Conservation (phyloP, 2,888 invertebrate genomes). For the Drosophila planitibia region DNA sequence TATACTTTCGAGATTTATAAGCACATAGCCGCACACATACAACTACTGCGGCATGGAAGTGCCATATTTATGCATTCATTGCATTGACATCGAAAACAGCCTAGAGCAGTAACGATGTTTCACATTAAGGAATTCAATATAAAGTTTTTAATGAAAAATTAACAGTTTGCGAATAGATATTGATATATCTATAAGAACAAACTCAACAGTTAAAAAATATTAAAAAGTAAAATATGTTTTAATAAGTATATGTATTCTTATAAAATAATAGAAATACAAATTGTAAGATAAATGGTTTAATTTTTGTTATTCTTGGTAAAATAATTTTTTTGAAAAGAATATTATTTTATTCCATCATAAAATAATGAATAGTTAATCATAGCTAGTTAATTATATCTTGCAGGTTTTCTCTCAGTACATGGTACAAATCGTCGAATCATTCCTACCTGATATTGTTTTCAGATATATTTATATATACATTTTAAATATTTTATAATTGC, state of each 20-base stretch:
- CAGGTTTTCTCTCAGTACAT: neutral
- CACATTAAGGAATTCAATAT: conserved; percentile 7
- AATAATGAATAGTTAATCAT: neutral
- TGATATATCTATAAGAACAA: neutral
- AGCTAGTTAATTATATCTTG: neutral
- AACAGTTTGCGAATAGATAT: neutral
- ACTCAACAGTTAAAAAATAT: neutral
- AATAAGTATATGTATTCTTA: neutral
- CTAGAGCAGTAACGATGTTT: conserved; percentile 4
- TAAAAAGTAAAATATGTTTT: neutral
- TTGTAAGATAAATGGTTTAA: neutral
- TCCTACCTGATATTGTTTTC: neutral
- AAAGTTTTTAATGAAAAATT: neutral
- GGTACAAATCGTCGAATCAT: neutral
- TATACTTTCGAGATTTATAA: conserved; percentile 56
- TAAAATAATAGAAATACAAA: neutral
- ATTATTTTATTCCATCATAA: neutral
- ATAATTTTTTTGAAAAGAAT: neutral
- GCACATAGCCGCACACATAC: conserved; percentile 20
- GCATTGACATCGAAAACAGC: conserved; percentile 51
- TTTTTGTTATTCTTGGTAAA: neutral
- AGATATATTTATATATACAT: neutral
- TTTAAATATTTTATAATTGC: neutral
- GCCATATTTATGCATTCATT: conserved; percentile 52
- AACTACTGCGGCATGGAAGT: conserved; percentile 28